Evolutionary conservation across 2,113 vertebrate species (phyloP), one percentile per base, ranked within the genome.

Genomic region (Galemys pyrenaicus): DNA sequence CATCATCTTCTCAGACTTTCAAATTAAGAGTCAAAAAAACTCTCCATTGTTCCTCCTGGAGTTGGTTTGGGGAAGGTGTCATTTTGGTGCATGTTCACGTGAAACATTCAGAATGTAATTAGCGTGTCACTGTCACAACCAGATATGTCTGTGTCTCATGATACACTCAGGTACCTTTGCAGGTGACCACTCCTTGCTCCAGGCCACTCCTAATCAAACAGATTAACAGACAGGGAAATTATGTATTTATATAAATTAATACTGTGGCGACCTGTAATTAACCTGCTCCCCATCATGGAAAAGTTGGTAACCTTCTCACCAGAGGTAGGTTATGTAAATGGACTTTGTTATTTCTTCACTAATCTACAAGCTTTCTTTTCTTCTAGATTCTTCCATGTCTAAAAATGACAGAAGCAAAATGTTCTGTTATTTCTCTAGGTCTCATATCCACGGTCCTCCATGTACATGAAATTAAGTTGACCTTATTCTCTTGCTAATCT

Each of bases 131-230:
- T 2, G 8, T 35, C 64, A 6, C 30, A 65, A n/a, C n/a, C n/a
- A n/a, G n/a, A 16, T 7, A 65, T n/a, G 32, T n/a, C 28, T 65
- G 24, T 30, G 13, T 65, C 49, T 51, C 49, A 51, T n/a, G n/a
- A n/a, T n/a, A n/a, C n/a, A n/a, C n/a, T n/a, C n/a, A n/a, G n/a
- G n/a, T n/a, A n/a, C n/a, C n/a, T n/a, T n/a, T n/a, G n/a, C n/a
- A n/a, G n/a, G n/a, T n/a, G n/a, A n/a, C n/a, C n/a, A 35, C 68
- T 24, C 1, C 2, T 41, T 4, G 7, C 15, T 3, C 7, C 20
- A 64, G 22, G 13, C 44, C 71, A 71, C 24, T 30, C 32, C n/a
- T n/a, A n/a, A n/a, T n/a, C 5, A 37, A 41, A 39, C 28, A 70
- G 32, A 30, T 17, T 32, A 35, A 32, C n/a, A 30, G n/a, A 5